Evolutionary conservation across 1,140 invertebrate species (phyloP), one percentile per base, ranked within the genome.

Genomic region (Lucilia cuprina): DNA sequence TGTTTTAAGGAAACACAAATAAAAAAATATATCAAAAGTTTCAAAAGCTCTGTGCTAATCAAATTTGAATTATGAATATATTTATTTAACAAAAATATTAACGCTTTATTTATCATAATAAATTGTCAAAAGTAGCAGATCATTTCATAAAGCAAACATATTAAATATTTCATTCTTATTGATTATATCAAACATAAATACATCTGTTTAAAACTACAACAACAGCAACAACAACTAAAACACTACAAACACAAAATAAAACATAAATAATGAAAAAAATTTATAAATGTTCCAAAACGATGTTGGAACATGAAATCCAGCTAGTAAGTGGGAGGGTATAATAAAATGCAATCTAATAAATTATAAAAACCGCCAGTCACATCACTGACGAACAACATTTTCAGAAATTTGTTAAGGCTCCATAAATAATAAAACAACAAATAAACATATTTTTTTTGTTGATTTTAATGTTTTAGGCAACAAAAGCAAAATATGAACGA

Each of bases 371-470:
- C 41, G 55, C 55, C 55, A 41, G 25, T 41, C 41, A 60, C 55
- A 60, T 60, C 41, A 41, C 55, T 60, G 55, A 60, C 55, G 55
- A 60, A 17, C 55, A 70, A 70, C 65, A 70, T 25, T 21, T 70
- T 70, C 19, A 7, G n/a, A 70, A 70, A 70, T 70, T 70, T 70
- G 65, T 70, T 70, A 12, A 70, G n/a, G 19, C 19, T 70, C 21
- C 65, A 70, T 70, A 70, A 70, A 70, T 70, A 70, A 70, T 70
- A 70, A 19, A 19, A 70, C n/a, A 25, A 70, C 65, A 70, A 70
- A 13, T 17, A 55, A 55, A 55, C 50, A 55, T n/a, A 55, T 55
- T 7, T 55, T 55, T 14, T 13, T 49, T 12, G n/a, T 49, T 1
- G 5, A 49, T 30, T 30, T 41, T 41, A 41, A 10, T 41, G 0